Base-by-base conservation (phyloP, 2,113 vertebrate genomes). In the Nibea coibor region DNA sequence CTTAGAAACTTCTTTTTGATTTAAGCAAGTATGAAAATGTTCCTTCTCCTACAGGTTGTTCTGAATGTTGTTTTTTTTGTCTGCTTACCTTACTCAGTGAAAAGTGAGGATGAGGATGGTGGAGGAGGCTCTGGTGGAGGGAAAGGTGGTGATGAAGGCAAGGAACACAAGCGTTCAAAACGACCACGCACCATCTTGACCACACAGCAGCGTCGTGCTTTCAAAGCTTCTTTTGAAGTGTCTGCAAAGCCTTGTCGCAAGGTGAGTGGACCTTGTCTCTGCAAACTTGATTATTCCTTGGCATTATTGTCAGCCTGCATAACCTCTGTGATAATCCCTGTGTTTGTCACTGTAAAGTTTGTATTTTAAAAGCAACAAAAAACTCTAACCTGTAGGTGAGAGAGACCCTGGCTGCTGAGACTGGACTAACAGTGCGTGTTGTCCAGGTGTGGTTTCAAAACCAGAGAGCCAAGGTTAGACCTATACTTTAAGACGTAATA, bases 371-470 rank as follows among this genome's bases (percentile, higher is more conserved):
- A 72, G 42, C 8, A 71, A 76, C 59, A 0, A 15, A 45, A 68
- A 75, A 0, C 35, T 62, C 16, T 56, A 11, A 75, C 12, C 47
- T 78, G 39, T 73, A 97, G 97, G 97, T 97, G 51, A 95, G 97
- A 84, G 97, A 97, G 92, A 96, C 96, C 0, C 90, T 97, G 85
- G 97, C 96, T n/a, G 97, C 96, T 1, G 96, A 97, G 91, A 97
- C 96, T 1, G 97, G 97, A 19, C 89, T 97, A 83, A 97, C 96
- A 0, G 97, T 97, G 31, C 93, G 97, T 6, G 97, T 97, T 61
- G 97, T 97, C 0, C 96, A 97, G 82, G 97, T 97, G 58, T 97
- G 97, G 96, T 97, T 97, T 92, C 97, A 97, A 91, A 97, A 97
- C 84, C 97, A 97, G 87, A 95, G 97, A 90, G 97, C 97, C 75